A percentile compares a stretch with the other conserved stretches of the same genome.
Conservation (phyloP, 2,888 invertebrate genomes). For the Gymnosoma rotundatum region DNA sequence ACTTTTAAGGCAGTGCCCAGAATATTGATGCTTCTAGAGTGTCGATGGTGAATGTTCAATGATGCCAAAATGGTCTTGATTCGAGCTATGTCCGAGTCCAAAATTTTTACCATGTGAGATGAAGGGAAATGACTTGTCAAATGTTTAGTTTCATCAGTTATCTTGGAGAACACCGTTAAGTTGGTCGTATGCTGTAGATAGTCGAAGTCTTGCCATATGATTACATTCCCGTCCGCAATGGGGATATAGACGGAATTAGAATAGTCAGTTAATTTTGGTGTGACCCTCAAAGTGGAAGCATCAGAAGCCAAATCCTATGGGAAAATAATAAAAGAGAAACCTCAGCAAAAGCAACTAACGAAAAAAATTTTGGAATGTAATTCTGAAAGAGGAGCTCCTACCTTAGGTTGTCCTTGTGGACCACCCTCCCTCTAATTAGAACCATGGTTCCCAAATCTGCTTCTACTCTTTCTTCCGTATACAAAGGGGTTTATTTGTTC, state of each 20-base stretch:
- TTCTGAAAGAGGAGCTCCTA: not conserved
- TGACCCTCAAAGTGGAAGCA: not conserved
- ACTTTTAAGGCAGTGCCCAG: conserved; percentile 33
- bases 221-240: not conserved
- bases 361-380: not conserved
- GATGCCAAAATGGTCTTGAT: conserved; percentile 16
- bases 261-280: not conserved
- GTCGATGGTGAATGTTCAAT: conserved; percentile 29
- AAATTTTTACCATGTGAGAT: conserved; percentile 11
- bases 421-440: not conserved
- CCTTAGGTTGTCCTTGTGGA: not conserved
- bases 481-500: conserved; percentile 4
- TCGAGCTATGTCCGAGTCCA: conserved; percentile 23
- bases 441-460: not conserved
- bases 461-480: too few species aligned
- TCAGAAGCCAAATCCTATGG: not conserved
- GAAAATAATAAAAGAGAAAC: not conserved
- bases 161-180: too few species aligned
- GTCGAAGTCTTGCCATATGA: too few species aligned
- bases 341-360: not conserved
- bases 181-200: too few species aligned
- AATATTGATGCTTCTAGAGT: conserved; percentile 32
- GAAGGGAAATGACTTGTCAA: too few species aligned
- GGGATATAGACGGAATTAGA: not conserved
- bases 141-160: too few species aligned